These are phyloP conservation scores for Hucho hucho DNA, from an alignment of 2,113 vertebrate genomes.

Conservation along the genomic window DNA sequence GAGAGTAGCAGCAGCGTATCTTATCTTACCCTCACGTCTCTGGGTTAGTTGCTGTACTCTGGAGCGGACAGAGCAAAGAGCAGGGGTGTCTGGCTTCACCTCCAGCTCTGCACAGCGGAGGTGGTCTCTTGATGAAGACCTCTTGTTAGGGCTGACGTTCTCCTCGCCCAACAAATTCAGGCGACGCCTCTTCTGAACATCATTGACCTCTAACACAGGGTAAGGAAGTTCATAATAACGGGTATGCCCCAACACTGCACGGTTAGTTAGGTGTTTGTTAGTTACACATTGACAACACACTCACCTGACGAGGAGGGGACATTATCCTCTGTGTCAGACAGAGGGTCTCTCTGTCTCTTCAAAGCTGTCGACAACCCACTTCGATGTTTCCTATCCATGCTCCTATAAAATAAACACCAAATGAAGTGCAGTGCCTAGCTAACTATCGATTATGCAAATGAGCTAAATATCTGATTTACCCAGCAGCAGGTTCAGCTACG, in stretches of 20 bases:
- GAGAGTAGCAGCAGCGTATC: too few relatives aligned
- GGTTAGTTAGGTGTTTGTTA: too few relatives aligned
- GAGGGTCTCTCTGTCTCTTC: constrained; percentile 67
- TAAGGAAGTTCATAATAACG: background rate
- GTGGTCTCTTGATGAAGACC: background rate
- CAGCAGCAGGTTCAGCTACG: too few relatives aligned
- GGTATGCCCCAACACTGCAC: too few relatives aligned
- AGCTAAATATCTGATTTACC: too few relatives aligned
- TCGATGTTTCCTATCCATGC: constrained; percentile 44
- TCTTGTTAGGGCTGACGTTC: constrained; percentile 52
- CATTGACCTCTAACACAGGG: constrained; percentile 41
- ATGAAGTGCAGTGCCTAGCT: too few relatives aligned
- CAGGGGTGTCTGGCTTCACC: constrained; percentile 67
- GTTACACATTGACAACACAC: background rate
- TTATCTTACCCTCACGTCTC: constrained; percentile 57
- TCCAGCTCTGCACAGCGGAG: constrained; percentile 35
- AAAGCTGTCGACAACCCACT: constrained; percentile 5
- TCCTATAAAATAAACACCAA: background rate
- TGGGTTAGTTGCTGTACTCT: constrained; percentile 64
- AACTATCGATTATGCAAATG: too few relatives aligned
- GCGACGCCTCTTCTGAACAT: constrained; percentile 63
- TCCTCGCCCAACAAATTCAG: constrained; percentile 58
- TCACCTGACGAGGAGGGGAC: constrained; percentile 24
- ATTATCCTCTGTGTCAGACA: constrained; percentile 68
- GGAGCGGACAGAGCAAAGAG: constrained; percentile 60